Evolutionary conservation across 2,113 vertebrate genomes (phyloP), one percentile per base, ranked within the genome.

Genomic region (Lamprotornis superbus): DNA sequence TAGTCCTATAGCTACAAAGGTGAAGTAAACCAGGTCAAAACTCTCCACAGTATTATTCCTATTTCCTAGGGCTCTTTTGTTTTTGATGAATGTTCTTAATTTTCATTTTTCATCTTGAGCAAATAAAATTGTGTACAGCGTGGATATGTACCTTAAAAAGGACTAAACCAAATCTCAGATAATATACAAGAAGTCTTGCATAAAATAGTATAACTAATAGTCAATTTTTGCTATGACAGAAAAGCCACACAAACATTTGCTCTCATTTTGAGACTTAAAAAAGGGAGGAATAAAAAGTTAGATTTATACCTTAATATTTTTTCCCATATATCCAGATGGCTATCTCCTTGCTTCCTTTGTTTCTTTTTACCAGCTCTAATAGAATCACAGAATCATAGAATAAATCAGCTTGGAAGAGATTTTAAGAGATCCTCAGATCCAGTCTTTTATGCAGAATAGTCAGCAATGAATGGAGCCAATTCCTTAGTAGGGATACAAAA

Each of bases 21-120:
- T 64, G 60, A 90, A 85, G 14, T 46, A 87, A 93, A 87, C 40
- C 89, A 94, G 52, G 42, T 71, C 65, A 86, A 55, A 70, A 1
- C 2, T 57, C 84, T 93, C 53, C 49, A 75, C 6, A 22, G 15
- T 23, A 68, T 78, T 92, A 56, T 35, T 87, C 19, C 3, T 27
- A 42, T 53, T 60, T 95, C 40, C 37, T 79, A 9, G 35, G 37
- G 9, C 4, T 15, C 14, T 61, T 47, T 25, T 10, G 4, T 6
- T 86, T 90, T 75, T 78, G 52, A 89, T 92, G 2, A 39, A 93
- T 75, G 19, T 31, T 81, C 35, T 59, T 71, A 67, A 80, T 70
- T 89, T 92, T 86, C 39, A 28, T 40, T 87, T 94, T 90, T 86
- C 40, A 39, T 67, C 30, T 81, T 90, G 44, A 83, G 27, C 11